These are phyloP conservation scores for Porites rus DNA, from an alignment of 92 coral and sea anemone genomes.

Conservation along the genomic window DNA sequence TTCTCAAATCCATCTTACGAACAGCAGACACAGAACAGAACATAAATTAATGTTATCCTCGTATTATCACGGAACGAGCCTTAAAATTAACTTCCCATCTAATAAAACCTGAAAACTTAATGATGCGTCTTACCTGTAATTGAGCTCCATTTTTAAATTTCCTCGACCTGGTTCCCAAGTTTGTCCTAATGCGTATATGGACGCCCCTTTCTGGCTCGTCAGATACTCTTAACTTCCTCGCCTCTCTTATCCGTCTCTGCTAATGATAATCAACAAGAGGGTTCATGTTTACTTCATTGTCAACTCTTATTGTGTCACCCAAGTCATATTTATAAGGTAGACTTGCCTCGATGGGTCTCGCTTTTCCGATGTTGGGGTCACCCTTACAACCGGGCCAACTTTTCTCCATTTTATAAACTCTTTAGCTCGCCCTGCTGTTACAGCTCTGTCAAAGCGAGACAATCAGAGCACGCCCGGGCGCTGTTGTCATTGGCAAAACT, in stretches of 20 bases:
- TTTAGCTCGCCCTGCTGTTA: not conserved
- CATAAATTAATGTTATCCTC: not conserved
- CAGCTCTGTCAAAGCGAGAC: too few relatives aligned
- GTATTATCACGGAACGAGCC: conserved; percentile 6
- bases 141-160: not conserved
- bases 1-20: conserved; percentile 7
- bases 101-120: not conserved
- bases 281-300: too few relatives aligned
- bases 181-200: not conserved
- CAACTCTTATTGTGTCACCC: not conserved
- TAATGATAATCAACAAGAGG: not conserved
- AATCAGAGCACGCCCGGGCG: too few relatives aligned
- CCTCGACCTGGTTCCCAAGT: not conserved
- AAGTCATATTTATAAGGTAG: not conserved
- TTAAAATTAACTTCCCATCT: not conserved
- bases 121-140: conserved; percentile 2
- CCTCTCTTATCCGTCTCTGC: conserved; percentile 12
- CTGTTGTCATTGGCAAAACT: conserved; percentile 4
- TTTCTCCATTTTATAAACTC: not conserved
- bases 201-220: conserved; percentile 14
- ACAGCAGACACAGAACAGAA: not conserved
- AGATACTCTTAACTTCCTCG: not conserved
- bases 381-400: conserved; percentile 4
- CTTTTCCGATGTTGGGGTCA: conserved; percentile 6
- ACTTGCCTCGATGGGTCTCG: conserved; percentile 1